Evolutionary conservation across 2,113 vertebrate species (phyloP).

Genomic region (Ciconia maguari): DNA sequence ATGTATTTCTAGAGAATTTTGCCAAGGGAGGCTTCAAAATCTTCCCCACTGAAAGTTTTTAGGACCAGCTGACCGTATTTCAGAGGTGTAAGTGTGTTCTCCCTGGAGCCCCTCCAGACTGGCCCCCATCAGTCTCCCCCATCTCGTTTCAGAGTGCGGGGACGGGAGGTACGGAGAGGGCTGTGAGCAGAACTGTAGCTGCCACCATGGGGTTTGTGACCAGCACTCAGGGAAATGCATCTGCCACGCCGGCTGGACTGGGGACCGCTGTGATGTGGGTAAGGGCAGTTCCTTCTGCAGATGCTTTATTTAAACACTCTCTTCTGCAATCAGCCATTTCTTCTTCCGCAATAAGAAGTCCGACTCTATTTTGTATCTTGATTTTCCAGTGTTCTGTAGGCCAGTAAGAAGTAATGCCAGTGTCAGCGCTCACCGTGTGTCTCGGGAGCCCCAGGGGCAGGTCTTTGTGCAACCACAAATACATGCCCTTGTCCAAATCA

Average conservation of each 20-base stretch:
- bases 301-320: neutral
- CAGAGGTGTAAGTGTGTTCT: neutral
- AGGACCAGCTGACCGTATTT: neutral
- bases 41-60: neutral
- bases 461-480: neutral
- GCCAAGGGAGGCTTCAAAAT: neutral
- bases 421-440: neutral
- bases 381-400: neutral
- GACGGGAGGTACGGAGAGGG: neutral
- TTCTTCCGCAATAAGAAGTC: neutral
- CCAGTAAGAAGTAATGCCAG: rapidly evolving
- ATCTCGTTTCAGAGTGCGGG: neutral
- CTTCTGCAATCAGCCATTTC: neutral
- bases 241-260: constrained; percentile 20
- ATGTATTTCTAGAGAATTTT: neutral
- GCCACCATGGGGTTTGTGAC: constrained; percentile 41
- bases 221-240: neutral
- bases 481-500: neutral
- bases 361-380: neutral
- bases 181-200: constrained; percentile 50
- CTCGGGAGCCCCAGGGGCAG: neutral
- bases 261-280: constrained; percentile 24
- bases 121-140: neutral
- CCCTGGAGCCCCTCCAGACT: neutral
- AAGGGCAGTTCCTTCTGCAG: neutral